A percentile compares a stretch with the other conserved stretches of the same genome.
Evolutionary conservation across 1,140 invertebrate genomes (phyloP).

Genomic region (Drosophila saltans): DNA sequence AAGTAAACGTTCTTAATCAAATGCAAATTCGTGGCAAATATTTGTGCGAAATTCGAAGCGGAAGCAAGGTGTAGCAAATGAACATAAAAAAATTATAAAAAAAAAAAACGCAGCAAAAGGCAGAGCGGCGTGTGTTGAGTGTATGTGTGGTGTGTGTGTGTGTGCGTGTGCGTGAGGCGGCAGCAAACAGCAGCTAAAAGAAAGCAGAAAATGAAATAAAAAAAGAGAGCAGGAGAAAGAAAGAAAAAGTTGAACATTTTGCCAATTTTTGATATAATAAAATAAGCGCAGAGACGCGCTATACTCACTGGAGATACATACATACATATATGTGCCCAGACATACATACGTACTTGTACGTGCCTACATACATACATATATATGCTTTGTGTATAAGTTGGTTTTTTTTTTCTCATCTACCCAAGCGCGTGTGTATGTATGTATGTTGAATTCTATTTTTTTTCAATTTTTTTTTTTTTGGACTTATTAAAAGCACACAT

Average conservation of each 20-base stretch:
- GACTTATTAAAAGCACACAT: constrained; percentile 32
- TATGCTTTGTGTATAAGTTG: constrained; percentile 15
- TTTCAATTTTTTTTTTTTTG: constrained; percentile 23
- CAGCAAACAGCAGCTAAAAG: constrained; percentile 60
- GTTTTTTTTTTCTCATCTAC: constrained; percentile 15
- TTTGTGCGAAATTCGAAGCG: constrained; percentile 38
- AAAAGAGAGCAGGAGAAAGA: constrained; percentile 59
- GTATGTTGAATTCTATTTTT: constrained; percentile 26
- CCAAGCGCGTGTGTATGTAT: constrained; percentile 19
- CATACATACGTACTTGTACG: constrained; percentile 28
- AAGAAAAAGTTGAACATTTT: constrained; percentile 59
- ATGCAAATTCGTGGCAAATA: constrained; percentile 31
- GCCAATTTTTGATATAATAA: constrained; percentile 22
- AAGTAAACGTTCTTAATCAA: constrained; percentile 17
- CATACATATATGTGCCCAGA: constrained; percentile 21
- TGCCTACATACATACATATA: constrained; percentile 22
- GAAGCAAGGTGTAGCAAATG: constrained; percentile 77
- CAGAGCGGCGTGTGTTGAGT: constrained; percentile 29
- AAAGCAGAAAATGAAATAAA: constrained; percentile 72
- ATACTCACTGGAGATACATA: constrained; percentile 37
- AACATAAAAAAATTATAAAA: constrained; percentile 62
- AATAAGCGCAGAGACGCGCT: constrained; percentile 18
- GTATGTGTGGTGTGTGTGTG: constrained; percentile 39
- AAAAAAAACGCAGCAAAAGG: constrained; percentile 50
- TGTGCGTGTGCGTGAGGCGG: constrained; percentile 66